Conservation (phyloP, 2,797 vertebrate genomes). For the Rhabdophis nuchalis region DNA sequence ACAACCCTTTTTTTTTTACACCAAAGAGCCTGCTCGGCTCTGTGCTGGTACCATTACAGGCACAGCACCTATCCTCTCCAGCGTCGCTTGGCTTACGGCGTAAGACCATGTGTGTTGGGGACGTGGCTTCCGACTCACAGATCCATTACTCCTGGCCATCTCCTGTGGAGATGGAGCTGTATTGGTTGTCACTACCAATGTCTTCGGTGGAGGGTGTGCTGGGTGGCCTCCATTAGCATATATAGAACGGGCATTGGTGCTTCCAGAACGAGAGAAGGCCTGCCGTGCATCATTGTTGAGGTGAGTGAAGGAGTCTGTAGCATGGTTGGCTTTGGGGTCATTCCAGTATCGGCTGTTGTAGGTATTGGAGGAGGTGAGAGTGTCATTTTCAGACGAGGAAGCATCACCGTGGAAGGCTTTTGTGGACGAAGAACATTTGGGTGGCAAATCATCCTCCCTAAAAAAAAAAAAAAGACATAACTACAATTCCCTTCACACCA, state of each 20-base stretch:
- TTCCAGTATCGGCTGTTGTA: conserved; percentile 97
- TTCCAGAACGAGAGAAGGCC: conserved; percentile 78
- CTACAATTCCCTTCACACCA: not conserved
- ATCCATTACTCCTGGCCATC: conserved; percentile 84
- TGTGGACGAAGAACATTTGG: conserved; percentile 82
- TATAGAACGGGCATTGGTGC: conserved; percentile 65
- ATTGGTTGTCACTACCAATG: conserved; percentile 92
- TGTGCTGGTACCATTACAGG: conserved; percentile 97
- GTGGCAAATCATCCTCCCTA: conserved; percentile 96
- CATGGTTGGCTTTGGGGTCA: conserved; percentile 83
- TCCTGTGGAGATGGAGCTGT: conserved; percentile 83
- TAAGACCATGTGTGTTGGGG: conserved; percentile 83
- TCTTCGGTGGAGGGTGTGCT: conserved; percentile 85
- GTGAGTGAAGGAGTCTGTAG: conserved; percentile 85
- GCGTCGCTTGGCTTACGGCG: conserved; percentile 87
- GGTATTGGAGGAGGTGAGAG: conserved; percentile 93
- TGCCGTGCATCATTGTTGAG: conserved; percentile 84
- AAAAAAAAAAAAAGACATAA: conserved; percentile 39
- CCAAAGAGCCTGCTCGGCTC: conserved; percentile 92
- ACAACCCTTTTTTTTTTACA: conserved; percentile 64
- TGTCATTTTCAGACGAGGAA: conserved; percentile 95
- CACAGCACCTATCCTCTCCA: conserved; percentile 92
- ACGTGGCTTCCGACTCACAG: conserved; percentile 80
- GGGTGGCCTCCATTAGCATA: conserved; percentile 88
- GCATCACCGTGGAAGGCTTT: conserved; percentile 92